phyloP scores from a whole-genome alignment of 2,888 invertebrate species.

The Griposia aprilina region DNA sequence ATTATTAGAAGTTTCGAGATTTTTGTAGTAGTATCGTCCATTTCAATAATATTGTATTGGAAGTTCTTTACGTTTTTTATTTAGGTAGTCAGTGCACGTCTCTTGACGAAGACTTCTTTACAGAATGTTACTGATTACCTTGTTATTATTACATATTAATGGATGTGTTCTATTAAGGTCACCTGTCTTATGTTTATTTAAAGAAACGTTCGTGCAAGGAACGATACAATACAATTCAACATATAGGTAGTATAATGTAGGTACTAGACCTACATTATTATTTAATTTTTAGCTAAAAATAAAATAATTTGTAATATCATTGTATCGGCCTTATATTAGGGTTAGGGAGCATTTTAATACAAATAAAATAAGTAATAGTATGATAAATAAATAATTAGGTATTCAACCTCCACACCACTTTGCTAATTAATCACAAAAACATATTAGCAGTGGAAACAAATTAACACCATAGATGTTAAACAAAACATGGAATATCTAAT shows the following conservation, averaged over 20 bases:
- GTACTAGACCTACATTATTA: no score
- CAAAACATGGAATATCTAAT: conserved; percentile 46
- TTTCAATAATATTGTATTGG: not conserved
- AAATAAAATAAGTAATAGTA: not conserved
- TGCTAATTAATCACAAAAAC: conserved; percentile 44
- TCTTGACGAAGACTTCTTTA: conserved; percentile 14
- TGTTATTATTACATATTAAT: conserved; percentile 42
- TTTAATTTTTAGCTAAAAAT: conserved; percentile 18
- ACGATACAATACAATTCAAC: no score
- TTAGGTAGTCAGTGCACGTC: conserved; percentile 24
- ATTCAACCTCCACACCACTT: conserved; percentile 10
- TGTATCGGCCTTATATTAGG: not conserved
- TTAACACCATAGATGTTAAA: conserved; percentile 48
- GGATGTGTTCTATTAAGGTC: conserved; percentile 34
- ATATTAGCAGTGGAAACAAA: conserved; percentile 33
- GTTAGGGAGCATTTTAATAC: not conserved
- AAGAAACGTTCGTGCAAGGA: conserved; percentile 18
- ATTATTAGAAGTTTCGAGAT: not conserved
- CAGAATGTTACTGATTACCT: conserved; percentile 30
- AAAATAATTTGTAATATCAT: not conserved
- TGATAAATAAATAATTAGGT: not conserved
- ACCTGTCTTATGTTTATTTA: conserved; percentile 19
- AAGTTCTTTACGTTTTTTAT: not conserved
- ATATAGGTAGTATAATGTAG: no score
- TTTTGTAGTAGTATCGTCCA: not conserved